Percentiles rank a stretch among this genome's conserved stretches.
phyloP scores from a whole-genome alignment of 2,113 vertebrate species.

The Setophaga kirtlandii region DNA sequence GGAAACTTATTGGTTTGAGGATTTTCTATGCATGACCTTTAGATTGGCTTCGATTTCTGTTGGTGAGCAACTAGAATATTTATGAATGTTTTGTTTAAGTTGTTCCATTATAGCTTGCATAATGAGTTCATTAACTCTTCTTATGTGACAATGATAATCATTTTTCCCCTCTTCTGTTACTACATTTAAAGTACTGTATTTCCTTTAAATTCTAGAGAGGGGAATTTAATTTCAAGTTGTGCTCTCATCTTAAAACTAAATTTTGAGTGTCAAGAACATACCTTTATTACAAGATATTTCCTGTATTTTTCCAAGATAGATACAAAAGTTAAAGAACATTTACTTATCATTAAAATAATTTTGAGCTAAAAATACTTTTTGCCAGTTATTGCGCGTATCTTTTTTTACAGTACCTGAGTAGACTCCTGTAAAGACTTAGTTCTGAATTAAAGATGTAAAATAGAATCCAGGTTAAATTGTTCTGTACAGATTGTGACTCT shows the following conservation, averaged over 20 bases:
- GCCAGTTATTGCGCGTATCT: background rate
- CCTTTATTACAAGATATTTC: background rate
- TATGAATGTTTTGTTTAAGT: constrained; percentile 25
- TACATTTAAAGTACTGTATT: constrained; percentile 10
- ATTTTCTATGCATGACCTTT: background rate
- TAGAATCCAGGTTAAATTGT: background rate
- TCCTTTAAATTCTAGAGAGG: background rate
- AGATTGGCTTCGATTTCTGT: constrained; percentile 8
- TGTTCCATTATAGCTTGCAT: constrained; percentile 9
- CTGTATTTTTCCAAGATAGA: background rate
- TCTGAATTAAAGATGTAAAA: background rate
- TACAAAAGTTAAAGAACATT: background rate
- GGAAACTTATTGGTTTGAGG: background rate
- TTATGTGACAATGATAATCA: constrained; percentile 39
- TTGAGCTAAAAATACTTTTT: background rate
- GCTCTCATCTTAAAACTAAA: background rate
- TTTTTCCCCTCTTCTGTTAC: background rate
- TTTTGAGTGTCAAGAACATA: background rate
- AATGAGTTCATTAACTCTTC: constrained; percentile 19
- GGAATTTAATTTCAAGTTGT: background rate
- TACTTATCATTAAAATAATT: background rate
- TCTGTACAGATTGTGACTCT: background rate
- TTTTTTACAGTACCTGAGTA: background rate
- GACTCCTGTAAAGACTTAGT: background rate
- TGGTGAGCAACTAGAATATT: constrained; percentile 39